Conservation (phyloP, 2,797 vertebrate genomes). For the Spinus pinus region DNA sequence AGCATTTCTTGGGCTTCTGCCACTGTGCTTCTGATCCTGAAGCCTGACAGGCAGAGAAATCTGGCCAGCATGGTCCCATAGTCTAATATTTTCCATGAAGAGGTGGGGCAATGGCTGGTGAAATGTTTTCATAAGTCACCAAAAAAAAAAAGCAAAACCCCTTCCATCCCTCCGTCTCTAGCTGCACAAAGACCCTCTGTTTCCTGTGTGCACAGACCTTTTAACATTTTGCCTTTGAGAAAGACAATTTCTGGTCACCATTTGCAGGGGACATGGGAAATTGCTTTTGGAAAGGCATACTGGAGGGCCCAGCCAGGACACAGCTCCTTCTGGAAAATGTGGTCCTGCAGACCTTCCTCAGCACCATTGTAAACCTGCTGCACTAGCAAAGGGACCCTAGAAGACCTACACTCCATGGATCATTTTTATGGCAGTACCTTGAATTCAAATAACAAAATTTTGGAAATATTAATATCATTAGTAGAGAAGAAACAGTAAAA, state of each 20-base stretch:
- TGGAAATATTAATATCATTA: not conserved
- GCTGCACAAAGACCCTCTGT: slow-evolving; percentile 19
- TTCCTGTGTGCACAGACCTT: not conserved
- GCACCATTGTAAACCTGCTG: not conserved
- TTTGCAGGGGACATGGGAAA: not conserved
- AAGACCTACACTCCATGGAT: not conserved
- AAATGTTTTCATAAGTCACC: slow-evolving; percentile 7
- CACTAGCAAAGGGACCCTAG: not conserved
- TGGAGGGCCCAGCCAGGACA: not conserved
- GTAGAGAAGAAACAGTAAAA: not conserved
- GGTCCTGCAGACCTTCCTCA: not conserved
- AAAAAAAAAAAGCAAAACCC: not conserved
- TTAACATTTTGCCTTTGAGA: not conserved
- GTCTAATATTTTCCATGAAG: slow-evolving; percentile 53
- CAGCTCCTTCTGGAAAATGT: not conserved
- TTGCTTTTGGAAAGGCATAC: not conserved
- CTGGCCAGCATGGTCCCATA: not conserved
- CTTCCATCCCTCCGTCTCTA: not conserved
- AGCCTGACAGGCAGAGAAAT: slow-evolving; percentile 46
- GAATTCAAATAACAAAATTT: not conserved
- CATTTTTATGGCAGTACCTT: not conserved
- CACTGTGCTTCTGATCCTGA: slow-evolving; percentile 56
- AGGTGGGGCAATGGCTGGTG: not conserved
- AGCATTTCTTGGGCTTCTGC: slow-evolving; percentile 51
- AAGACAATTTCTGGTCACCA: not conserved